These are phyloP conservation scores for Blastobasis adustella DNA, from an alignment of 2,888 invertebrate genomes.

Conservation along the genomic window DNA sequence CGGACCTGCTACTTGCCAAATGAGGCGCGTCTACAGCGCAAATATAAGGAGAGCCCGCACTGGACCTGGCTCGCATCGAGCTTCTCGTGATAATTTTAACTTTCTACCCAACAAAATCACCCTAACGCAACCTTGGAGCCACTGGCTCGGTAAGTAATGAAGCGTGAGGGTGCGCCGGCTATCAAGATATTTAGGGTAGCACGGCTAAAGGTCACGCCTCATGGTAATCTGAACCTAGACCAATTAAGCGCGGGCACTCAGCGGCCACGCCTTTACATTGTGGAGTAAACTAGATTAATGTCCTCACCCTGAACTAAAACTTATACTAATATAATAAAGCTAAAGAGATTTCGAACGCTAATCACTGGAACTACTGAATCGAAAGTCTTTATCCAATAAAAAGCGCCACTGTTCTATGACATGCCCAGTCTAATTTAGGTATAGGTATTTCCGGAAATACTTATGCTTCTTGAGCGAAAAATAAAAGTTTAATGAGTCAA, in stretches of 20 bases:
- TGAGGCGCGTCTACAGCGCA: slow-evolving; percentile 57
- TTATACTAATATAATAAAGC: no score
- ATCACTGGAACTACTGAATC: no score
- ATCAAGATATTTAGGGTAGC: slow-evolving; percentile 34
- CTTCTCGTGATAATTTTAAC: no score
- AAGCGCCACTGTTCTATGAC: no score
- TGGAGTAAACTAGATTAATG: no score
- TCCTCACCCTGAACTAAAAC: no score
- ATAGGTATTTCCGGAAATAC: no score
- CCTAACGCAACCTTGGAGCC: background rate
- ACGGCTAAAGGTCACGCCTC: slow-evolving; percentile 43
- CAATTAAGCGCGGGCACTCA: slow-evolving; percentile 36
- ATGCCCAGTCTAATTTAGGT: no score
- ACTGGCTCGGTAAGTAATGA: slow-evolving; percentile 13
- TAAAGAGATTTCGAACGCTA: no score
- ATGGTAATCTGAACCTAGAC: slow-evolving; percentile 38
- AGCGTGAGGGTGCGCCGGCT: slow-evolving; percentile 33
- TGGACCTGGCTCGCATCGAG: slow-evolving; percentile 17
- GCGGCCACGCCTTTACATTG: slow-evolving; percentile 20
- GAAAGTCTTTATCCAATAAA: no score
- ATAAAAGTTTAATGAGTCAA: no score
- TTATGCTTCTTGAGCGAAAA: no score
- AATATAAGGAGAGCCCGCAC: slow-evolving; percentile 36
- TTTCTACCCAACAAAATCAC: slow-evolving; percentile 1
- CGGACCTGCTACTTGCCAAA: slow-evolving; percentile 68